Evolutionary conservation across 2,888 invertebrate species (phyloP), one percentile per base, ranked within the genome.

Genomic region (Sericinus montela): DNA sequence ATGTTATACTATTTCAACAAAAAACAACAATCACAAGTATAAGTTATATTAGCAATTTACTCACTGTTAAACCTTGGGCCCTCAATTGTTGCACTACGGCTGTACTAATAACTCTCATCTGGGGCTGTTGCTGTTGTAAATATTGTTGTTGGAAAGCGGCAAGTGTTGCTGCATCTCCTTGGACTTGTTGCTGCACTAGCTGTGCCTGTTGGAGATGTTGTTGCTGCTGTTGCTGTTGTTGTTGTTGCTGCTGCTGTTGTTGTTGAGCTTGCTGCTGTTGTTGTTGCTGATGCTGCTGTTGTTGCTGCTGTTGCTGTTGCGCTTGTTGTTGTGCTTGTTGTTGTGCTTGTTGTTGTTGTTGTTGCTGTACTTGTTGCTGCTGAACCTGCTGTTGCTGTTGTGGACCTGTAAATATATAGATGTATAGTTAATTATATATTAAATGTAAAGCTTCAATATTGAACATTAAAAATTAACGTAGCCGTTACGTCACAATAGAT

Each of bases 1-100:
- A n/a, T n/a, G n/a, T n/a, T n/a, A n/a, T n/a, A n/a, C n/a, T n/a
- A n/a, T n/a, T n/a, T n/a, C n/a, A n/a, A n/a, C n/a, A n/a, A n/a
- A n/a, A n/a, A n/a, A n/a, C n/a, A n/a, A n/a, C n/a, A n/a, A n/a
- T n/a, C n/a, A n/a, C n/a, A n/a, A n/a, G n/a, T n/a, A n/a, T n/a
- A n/a, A n/a, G n/a, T 19, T 25, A 6, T 4, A 25, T 8, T 25
- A 25, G 25, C 25, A 25, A 25, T 8, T 25, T 25, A 75, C 84
- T 77, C 48, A 89, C 89, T 34, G 87, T 77, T 50, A 90, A 70
- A 9, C 90, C 90, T 57, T 90, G 90, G 1, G 90, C 90, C 55
- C 90, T 78, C 52, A 92, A 79, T 67, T 92, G 92, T 51, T 91
- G 91, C 36, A 91, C 86, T 36, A 90, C 88, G 42, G 90, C 90